Percentiles rank a stretch among this genome's conserved stretches.
Evolutionary conservation across 2,888 invertebrate species (phyloP).

Genomic region (Acanthoscelides obtectus): DNA sequence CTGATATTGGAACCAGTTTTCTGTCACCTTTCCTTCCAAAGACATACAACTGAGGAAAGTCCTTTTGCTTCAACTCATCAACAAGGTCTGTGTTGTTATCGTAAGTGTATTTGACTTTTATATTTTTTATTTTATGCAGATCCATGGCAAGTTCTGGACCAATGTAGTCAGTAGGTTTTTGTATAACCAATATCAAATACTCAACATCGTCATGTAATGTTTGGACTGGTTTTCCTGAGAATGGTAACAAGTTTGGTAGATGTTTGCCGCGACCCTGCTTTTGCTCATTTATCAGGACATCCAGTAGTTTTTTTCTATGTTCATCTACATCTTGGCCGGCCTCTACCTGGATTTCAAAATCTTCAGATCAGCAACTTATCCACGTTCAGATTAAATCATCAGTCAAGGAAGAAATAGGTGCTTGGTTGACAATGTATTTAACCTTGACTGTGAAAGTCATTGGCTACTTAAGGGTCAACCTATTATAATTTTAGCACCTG

Average conservation of each 20-base stretch:
- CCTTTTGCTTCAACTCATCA: slow-evolving; percentile 34
- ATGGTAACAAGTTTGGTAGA: slow-evolving; percentile 65
- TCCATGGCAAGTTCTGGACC: slow-evolving; percentile 67
- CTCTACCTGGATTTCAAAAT: slow-evolving; percentile 35
- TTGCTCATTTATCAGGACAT: slow-evolving; percentile 60
- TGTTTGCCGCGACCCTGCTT: slow-evolving; percentile 54
- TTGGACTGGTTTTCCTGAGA: slow-evolving; percentile 46
- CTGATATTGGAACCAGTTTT: slow-evolving; percentile 19
- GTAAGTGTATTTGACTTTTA: slow-evolving; percentile 57
- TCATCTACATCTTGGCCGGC: slow-evolving; percentile 51
- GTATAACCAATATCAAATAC: slow-evolving; percentile 57
- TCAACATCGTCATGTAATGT: slow-evolving; percentile 49
- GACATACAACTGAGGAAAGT: slow-evolving; percentile 54
- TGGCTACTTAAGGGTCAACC: too few relatives aligned
- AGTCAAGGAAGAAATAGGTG: too few relatives aligned
- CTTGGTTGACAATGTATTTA: too few relatives aligned
- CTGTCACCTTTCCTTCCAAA: slow-evolving; percentile 41
- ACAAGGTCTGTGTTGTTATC: slow-evolving; percentile 50
- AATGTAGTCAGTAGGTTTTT: slow-evolving; percentile 55
- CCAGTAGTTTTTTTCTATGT: slow-evolving; percentile 54
- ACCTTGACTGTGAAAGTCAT: too few relatives aligned
- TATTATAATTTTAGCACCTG: too few relatives aligned
- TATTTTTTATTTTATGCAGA: slow-evolving; percentile 53
- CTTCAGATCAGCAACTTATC: too few relatives aligned
- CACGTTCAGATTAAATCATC: too few relatives aligned